Base-by-base conservation (phyloP, 2,888 invertebrate species). In the Phalera bucephala region DNA sequence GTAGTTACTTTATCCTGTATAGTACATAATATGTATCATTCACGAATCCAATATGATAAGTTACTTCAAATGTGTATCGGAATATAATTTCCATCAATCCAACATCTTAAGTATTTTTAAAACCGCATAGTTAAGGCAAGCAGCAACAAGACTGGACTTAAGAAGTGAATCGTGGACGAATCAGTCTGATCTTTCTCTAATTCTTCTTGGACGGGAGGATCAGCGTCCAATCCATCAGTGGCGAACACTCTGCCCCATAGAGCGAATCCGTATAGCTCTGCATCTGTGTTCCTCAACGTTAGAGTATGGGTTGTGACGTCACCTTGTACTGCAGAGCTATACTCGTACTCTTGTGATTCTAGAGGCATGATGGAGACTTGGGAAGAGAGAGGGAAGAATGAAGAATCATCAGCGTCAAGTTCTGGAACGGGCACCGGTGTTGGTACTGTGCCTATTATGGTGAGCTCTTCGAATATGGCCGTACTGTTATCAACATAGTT, bases 241-340 rank as follows among this genome's bases (percentile, higher is more conserved):
- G 60, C 73, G 48, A 82, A 92, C 30, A 86, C 75, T 44, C 92
- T 77, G 0, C 92, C 91, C 78, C 88, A 92, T 4, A 92, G 68
- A 0, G 82, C 90, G 38, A 92, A 91, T 2, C 80, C 68, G 25
- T 91, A 80, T 28, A 92, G 49, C 25, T 91, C 76, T 1, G 60
- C 64, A 2, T 60, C 38, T 3, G 34, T 40, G 23, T 71, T 68
- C 1, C 43, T 53, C 27, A 89, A 55, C 2, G 45, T 51, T 15
- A 80, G 47, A 0, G 53, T 68, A 25, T 67, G 72, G 2, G 61
- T 41, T 0, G 73, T 70, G 0, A 31, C 47, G 1, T 35, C 44
- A 0, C 47, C 60, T 1, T 45, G 34, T 1, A 20, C 35, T 1
- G 39, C 39, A 20, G 54, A 50, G 0, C 33, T 54, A 40, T 79